Base-by-base conservation (phyloP, 2,113 vertebrate genomes). In the Leptobrachium ailaonicum region DNA sequence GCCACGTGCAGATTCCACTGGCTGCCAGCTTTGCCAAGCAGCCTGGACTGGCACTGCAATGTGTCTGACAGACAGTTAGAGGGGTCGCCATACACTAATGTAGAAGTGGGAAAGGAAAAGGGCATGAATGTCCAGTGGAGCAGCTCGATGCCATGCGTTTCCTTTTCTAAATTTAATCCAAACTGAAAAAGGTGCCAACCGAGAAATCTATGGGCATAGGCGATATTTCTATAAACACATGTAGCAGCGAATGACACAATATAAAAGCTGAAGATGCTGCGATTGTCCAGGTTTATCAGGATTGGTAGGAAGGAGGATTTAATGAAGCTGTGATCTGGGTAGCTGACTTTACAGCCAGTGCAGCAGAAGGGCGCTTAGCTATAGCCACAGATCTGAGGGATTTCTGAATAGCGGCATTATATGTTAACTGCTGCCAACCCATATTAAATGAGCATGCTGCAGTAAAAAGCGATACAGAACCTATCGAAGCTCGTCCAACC, bases 331-430 rank as follows among this genome's bases (percentile, higher is more conserved):
- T 58, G 53, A 45, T 41, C 62, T 50, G n/a, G 63, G 41, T 53
- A 62, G 6, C n/a, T 63, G 11, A 47, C 56, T 50, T 20, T 64
- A 54, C 47, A 44, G 47, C 64, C 74, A 76, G 76, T 70, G 66
- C 41, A 60, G 54, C 66, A 70, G 32, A 77, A 41, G 76, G 67
- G 20, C 14, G 68, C 3, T 63, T 71, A 60, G 56, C 56, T 45
- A 32, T 32, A 47, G 76, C 13, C 67, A 41, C 76, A 71, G 66
- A 62, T 63, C 76, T 71, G 40, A 63, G 76, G 56, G 67, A 78
- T 71, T 68, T 71, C 53, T 72, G 13, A 71, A 50, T 42, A 63
- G 7, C 73, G 41, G 45, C 43, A 66, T 64, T 58, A 3, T 41
- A 60, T 44, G 43, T 47, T 20, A 64, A 42, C 32, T 68, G 66